phyloP scores from a whole-genome alignment of 2,797 vertebrate species.

The Sebastes vulpes region DNA sequence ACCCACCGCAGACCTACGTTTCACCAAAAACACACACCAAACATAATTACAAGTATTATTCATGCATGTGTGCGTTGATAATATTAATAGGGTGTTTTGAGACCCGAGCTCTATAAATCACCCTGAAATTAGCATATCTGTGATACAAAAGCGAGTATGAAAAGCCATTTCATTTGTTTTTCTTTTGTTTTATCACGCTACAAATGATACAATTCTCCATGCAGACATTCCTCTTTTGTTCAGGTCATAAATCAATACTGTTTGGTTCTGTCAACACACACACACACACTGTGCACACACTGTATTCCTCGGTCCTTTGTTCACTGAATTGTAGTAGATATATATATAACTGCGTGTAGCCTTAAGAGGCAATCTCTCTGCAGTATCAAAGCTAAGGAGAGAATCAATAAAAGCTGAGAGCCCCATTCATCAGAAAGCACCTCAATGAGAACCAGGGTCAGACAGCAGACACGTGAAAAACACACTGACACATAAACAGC shows the following conservation, averaged over 20 bases:
- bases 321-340: conserved; percentile 33
- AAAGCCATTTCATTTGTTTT: conserved; percentile 31
- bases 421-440: conserved; percentile 65
- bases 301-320: conserved; percentile 53
- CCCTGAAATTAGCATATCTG: conserved; percentile 12
- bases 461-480: conserved; percentile 33
- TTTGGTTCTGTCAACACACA: conserved; percentile 50
- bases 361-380: conserved; percentile 53
- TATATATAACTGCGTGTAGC: conserved; percentile 26
- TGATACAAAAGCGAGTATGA: not conserved
- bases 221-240: conserved; percentile 47
- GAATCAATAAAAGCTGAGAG: conserved; percentile 65
- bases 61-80: conserved; percentile 5
- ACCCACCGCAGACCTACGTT: conserved; percentile 23
- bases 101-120: conserved; percentile 19
- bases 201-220: conserved; percentile 16
- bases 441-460: conserved; percentile 31
- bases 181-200: conserved; percentile 21
- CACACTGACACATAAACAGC: conserved; percentile 16
- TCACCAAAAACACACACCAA: conserved; percentile 13
- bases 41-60: conserved; percentile 28
- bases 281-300: conserved; percentile 22
- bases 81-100: not conserved
- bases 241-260: conserved; percentile 69
- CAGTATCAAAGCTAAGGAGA: conserved; percentile 53